Evolutionary conservation across 2,888 invertebrate genomes (phyloP).

Genomic region (Phanerotoma sp.): DNA sequence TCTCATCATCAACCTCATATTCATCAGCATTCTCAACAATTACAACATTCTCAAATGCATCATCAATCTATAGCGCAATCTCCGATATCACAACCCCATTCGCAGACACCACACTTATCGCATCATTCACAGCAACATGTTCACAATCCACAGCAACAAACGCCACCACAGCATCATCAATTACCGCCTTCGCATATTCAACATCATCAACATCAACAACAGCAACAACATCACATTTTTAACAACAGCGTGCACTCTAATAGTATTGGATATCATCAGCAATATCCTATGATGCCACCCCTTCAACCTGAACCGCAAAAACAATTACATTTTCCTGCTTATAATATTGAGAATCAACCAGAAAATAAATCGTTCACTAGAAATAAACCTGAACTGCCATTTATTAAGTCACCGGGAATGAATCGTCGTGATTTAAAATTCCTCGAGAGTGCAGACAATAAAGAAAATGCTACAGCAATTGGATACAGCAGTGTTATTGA

Average conservation of each 20-base stretch:
- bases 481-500: constrained; percentile 49
- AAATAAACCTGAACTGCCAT: constrained; percentile 51
- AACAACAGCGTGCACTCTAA: constrained; percentile 61
- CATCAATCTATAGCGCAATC: constrained; percentile 16
- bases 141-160: background rate
- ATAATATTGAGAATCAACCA: constrained; percentile 42
- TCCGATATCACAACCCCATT: constrained; percentile 3
- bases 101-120: constrained; percentile 1
- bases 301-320: constrained; percentile 43
- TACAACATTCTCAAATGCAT: constrained; percentile 12
- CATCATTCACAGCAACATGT: constrained; percentile 8
- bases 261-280: constrained; percentile 58
- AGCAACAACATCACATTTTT: constrained; percentile 51
- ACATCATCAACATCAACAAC: constrained; percentile 41
- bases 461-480: constrained; percentile 48
- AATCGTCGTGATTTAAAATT: constrained; percentile 54
- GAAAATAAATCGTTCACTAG: constrained; percentile 49
- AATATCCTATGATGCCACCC: constrained; percentile 34
- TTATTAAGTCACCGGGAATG: constrained; percentile 53
- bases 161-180: constrained; percentile 49
- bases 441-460: constrained; percentile 52
- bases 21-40: background rate
- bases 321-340: constrained; percentile 43
- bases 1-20: constrained; percentile 21
- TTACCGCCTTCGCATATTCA: constrained; percentile 37